Base-by-base conservation (phyloP, 1,140 invertebrate species). In the Whitmania pigra region DNA sequence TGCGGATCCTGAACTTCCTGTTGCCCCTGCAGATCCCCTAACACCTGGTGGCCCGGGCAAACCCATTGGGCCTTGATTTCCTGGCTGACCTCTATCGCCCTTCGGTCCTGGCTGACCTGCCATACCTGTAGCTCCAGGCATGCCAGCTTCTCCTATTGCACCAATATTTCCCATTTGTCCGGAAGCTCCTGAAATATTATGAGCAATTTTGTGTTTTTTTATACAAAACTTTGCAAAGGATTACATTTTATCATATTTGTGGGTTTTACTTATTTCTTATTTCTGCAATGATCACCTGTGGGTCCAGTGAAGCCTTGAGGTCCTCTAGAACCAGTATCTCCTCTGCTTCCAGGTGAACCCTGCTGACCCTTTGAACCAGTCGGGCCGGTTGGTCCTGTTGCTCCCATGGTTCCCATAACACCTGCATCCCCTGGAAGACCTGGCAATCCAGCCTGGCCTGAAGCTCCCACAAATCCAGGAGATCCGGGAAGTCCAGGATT, bases 41-140 rank as follows among this genome's bases (percentile, higher is more conserved):
- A 27, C 11, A 55, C 53, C 53, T 17, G 53, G 67, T 27, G 63
- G 67, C 53, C 75, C 76, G 27, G 69, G n/a, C 18, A 53, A 15
- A 15, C 76, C 76, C 60, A 53, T 71, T 17, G 53, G 17, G 54
- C 73, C 73, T 36, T 43, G 67, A 49, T 77, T 60, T 53, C 80
- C 81, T 15, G 78, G 76, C 22, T 71, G 53, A 67, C 80, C 80
- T 36, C 73, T 72, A 18, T 73, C 43, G 67, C 80, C 77, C 27
- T 63, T 63, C 60, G 7, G 11, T 63, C 60, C 60, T 3, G 13
- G 60, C 60, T 63, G 49, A 53, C 69, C 69, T 22, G 72, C 60
- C 20, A 25, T 40, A 22, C 69, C 69, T 40, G 69, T 66, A n/a
- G 40, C 70, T 67, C 73, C 73, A 27, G 70, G 70, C 17, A 67